Base-by-base conservation (phyloP, 1,140 invertebrate species). In the Hylaeus volcanicus region DNA sequence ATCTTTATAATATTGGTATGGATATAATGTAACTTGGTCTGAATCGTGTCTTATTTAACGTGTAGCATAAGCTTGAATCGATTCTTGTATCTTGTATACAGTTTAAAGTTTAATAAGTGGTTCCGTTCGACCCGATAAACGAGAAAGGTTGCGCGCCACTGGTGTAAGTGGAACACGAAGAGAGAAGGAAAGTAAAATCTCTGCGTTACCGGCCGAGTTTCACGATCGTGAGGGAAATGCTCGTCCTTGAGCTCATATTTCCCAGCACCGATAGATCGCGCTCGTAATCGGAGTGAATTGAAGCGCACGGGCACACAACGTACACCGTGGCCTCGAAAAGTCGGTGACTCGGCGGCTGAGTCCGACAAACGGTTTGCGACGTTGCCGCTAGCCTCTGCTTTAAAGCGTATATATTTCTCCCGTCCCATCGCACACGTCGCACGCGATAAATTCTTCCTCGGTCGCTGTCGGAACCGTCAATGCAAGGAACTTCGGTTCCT, bases 221-320 rank as follows among this genome's bases (percentile, higher is more conserved):
- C 87, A 86, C 71, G 86, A 88, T 84, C 88, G 61, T 53, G 74
- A 58, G 68, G 77, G 85, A 87, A 85, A 79, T 73, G 64, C 87
- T 83, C 89, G 91, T 92, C 92, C 92, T 93, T 93, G 92, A 92
- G 90, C 90, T 92, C 88, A 87, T 93, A 91, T 92, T 92, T 92
- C 88, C 88, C 89, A 86, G 88, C 88, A 86, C 92, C 92, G 91
- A 90, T 90, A 93, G 92, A 93, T 93, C 90, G 92, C 92, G 92
- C 86, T 88, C 89, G 89, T 90, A 91, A 91, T 93, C 92, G 72
- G 58, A 61, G 61, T 56, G 73, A 80, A 79, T 79, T 68, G 58
- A 74, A 78, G 48, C 71, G 71, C 84, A 69, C 81, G 70, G 58
- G 69, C 82, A 53, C 76, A 64, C 63, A 26, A 68, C 68, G 68